Conservation (phyloP, 2,113 vertebrate species). For the Stegostoma tigrinum region DNA sequence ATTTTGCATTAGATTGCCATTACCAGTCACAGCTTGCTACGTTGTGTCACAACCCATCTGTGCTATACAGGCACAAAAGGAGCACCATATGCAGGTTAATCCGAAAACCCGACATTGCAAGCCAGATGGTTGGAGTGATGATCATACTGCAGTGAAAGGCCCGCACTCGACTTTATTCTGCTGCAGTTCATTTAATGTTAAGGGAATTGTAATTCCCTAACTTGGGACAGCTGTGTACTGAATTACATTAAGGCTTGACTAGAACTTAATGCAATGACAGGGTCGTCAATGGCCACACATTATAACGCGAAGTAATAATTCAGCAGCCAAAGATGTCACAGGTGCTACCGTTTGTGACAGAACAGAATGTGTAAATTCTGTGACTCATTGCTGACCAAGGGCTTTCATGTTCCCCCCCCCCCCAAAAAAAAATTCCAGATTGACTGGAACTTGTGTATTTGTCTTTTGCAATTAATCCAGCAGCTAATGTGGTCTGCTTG, state of each 20-base stretch:
- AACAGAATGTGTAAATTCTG: background rate
- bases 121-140: background rate
- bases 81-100: background rate
- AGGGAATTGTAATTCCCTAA: background rate
- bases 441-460: background rate
- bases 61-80: background rate
- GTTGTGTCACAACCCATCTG: background rate
- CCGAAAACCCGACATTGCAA: background rate
- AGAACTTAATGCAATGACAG: background rate
- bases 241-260: background rate
- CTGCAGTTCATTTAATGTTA: background rate
- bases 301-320: background rate
- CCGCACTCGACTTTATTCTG: background rate
- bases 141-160: background rate
- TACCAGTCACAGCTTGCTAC: background rate
- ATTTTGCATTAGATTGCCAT: background rate
- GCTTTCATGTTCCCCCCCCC: background rate
- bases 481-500: background rate
- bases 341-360: background rate
- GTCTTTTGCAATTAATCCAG: background rate
- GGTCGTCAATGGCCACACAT: background rate
- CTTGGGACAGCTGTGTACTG: background rate
- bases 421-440: background rate
- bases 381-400: background rate
- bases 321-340: background rate